These are phyloP conservation scores for Melipona quadrifasciata DNA, from an alignment of 1,140 invertebrate genomes.

Conservation along the genomic window DNA sequence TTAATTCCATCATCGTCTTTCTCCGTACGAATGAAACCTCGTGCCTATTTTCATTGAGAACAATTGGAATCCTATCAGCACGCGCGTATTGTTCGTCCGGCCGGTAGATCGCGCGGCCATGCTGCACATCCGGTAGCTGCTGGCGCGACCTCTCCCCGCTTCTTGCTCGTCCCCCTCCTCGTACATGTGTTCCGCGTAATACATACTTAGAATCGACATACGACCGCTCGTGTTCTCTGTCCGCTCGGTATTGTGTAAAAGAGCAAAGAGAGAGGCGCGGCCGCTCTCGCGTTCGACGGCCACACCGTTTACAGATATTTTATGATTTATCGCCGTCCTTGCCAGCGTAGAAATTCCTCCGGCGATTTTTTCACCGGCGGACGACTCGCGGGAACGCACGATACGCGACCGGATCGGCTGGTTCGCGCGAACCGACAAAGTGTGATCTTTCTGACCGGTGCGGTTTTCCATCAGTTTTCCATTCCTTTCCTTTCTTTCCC, in stretches of 20 bases:
- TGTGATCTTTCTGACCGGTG: neutral
- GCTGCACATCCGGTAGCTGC: slow-evolving; percentile 36
- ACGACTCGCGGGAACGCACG: slow-evolving; percentile 11
- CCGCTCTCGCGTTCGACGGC: neutral
- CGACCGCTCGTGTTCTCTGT: slow-evolving; percentile 38
- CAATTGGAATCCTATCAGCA: neutral
- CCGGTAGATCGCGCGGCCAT: neutral
- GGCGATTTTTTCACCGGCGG: slow-evolving; percentile 37
- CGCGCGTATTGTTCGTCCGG: neutral
- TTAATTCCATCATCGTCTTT: too few species aligned
- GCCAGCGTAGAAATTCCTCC: slow-evolving; percentile 54
- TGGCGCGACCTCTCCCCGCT: neutral
- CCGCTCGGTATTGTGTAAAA: slow-evolving; percentile 42
- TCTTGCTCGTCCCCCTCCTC: slow-evolving; percentile 8
- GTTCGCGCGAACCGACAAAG: slow-evolving; percentile 22
- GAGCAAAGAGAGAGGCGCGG: slow-evolving; percentile 36
- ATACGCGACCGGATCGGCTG: slow-evolving; percentile 36
- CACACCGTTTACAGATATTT: slow-evolving; percentile 58
- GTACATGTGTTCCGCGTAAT: slow-evolving; percentile 45
- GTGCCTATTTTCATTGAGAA: neutral
- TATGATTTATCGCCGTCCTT: slow-evolving; percentile 68
- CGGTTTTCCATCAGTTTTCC: neutral
- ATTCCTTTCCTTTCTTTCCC: neutral
- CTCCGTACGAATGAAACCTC: neutral
- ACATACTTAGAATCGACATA: slow-evolving; percentile 45